Evolutionary conservation across 2,888 invertebrate species (phyloP).

Genomic region (Platypus cylindrus): DNA sequence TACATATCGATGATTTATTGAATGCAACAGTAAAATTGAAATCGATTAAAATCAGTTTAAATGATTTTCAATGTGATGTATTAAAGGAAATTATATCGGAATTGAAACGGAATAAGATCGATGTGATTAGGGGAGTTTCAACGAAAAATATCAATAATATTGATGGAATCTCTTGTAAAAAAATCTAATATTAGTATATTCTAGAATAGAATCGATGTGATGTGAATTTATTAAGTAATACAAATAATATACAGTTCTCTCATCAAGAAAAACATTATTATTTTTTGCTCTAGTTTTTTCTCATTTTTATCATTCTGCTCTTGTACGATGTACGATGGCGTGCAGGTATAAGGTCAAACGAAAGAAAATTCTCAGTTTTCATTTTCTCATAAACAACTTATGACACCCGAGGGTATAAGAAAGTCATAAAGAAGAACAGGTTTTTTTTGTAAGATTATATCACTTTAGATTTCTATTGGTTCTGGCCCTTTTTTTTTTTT

Average conservation of each 20-base stretch:
- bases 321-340: not conserved
- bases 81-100: constrained; percentile 16
- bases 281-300: not conserved
- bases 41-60: constrained; percentile 20
- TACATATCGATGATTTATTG: constrained; percentile 18
- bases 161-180: constrained; percentile 9
- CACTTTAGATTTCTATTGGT: constrained; percentile 2
- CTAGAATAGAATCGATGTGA: too few relatives aligned
- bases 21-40: constrained; percentile 16
- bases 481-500: not conserved
- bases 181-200: not conserved
- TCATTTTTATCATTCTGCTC: not conserved
- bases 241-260: not conserved
- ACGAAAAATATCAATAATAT: constrained; percentile 6
- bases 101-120: constrained; percentile 5
- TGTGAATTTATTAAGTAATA: not conserved
- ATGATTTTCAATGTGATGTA: constrained; percentile 22
- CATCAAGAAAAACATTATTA: not conserved
- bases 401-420: not conserved
- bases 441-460: constrained; percentile 1
- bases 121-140: constrained; percentile 8
- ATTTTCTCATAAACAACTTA: constrained; percentile 2
- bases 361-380: constrained; percentile 2
- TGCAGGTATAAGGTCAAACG: not conserved
- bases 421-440: constrained; percentile 2